Conservation (phyloP, 2,113 vertebrate species). For the Leptodactylus fuscus region DNA sequence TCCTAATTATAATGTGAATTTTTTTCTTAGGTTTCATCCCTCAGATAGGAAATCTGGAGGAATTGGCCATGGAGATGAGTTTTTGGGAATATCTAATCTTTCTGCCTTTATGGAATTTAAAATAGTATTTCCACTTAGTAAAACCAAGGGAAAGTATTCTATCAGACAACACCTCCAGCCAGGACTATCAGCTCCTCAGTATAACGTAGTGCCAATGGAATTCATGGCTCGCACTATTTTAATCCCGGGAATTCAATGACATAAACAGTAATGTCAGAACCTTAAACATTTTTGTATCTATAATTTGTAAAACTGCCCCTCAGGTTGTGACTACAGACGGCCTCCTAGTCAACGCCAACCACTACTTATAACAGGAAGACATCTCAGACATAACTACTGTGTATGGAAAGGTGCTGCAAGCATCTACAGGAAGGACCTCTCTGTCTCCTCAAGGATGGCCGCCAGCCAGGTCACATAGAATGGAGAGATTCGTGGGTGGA, state of each 20-base stretch:
- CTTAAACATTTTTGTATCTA: not conserved
- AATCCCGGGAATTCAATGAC: constrained; percentile 6
- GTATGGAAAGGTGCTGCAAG: no score
- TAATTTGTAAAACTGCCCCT: not conserved
- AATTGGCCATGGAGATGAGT: not conserved
- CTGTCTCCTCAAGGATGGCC: no score
- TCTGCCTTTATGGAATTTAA: constrained; percentile 24
- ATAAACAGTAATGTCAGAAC: not conserved
- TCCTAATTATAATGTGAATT: no score
- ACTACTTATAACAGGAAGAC: not conserved
- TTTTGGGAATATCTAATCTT: constrained; percentile 31
- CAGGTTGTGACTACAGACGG: not conserved
- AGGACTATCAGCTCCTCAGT: constrained; percentile 29
- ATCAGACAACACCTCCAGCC: constrained; percentile 14
- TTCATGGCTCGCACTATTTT: constrained; percentile 39
- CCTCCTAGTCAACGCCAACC: not conserved
- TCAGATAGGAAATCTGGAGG: not conserved
- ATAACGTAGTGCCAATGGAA: constrained; percentile 37
- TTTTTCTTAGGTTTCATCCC: not conserved
- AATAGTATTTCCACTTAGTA: constrained; percentile 41
- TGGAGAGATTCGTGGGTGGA: no score
- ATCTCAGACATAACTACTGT: not conserved
- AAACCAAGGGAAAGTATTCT: not conserved
- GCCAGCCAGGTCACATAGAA: no score
- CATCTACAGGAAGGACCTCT: no score